Base-by-base conservation (phyloP, 2,113 vertebrate genomes). In the Eidolon helvum region DNA sequence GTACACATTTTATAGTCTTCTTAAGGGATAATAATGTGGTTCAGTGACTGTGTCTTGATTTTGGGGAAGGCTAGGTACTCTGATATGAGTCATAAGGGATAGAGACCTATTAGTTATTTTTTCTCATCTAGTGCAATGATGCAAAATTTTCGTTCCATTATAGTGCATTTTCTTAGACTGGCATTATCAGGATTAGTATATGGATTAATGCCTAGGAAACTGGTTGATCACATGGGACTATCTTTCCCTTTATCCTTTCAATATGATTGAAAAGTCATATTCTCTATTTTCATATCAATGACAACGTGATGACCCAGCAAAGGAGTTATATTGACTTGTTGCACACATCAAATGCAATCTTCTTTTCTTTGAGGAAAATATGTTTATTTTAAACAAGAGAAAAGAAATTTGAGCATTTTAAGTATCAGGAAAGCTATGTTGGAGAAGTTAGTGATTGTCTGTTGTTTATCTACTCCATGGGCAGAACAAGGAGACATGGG, bases 1-100 rank as follows among this genome's bases (percentile, higher is more conserved):
- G 89, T 87, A 66, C 86, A 96, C 68, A 93, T 97, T 97, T 96
- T 97, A 93, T 87, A 94, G 96, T 95, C 96, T 95, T 97, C 94
- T 96, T 94, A 97, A 94, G 74, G 85, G 91, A 97, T 93, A 80
- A 93, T 88, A 97, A 96, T 97, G 93, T 95, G 95, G 57, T 87
- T 96, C 63, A 33, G 87, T 95, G 96, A 97, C 90, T 92, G 40
- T 96, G 91, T 94, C 87, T 98, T 95, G 96, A 95, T 95, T 96
- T 95, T 93, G 35, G 69, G 79, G 74, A 38, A 79, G 78, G 69
- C 59, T 93, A 59, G 22, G 66, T 71, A 50, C 66, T 96, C 61
- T 84, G 86, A 74, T 92, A 80, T 95, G 96, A 96, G 71, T 97
- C 87, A 87, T 83, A 90, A 71, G 53, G 74, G n/a, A 87, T 87